Evolutionary conservation across 2,113 vertebrate species (phyloP), one percentile per base, ranked within the genome.

Genomic region (Leucopsar rothschildi): DNA sequence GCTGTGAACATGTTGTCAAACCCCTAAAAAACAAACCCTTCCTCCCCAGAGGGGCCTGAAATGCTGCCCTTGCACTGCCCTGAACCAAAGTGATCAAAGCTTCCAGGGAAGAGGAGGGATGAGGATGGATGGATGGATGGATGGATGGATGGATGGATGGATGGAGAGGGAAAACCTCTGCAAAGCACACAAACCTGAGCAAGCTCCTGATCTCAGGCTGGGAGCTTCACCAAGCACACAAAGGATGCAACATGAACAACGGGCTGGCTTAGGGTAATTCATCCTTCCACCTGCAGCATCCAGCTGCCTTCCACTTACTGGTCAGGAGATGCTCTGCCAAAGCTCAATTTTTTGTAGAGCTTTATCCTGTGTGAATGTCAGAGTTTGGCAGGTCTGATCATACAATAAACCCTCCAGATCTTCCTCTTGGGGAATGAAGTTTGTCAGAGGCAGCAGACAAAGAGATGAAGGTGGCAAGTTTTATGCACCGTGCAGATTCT

Each of bases 1-100:
- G 19, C 1, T 55, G n/a, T 2, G 1, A 82, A 23, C 35, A 1
- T 15, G 1, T 0, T 2, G 45, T 21, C 44, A 52, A 40, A 39
- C 9, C 63, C 59, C 37, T 61, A 20, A 35, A 16, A 52, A 56
- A 11, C 1, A 2, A 83, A 14, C 17, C 37, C 55, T 6, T 2
- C 35, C 25, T 76, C 20, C 40, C 27, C 37, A 47, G 29, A 68
- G 44, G 25, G 59, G 57, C 52, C 47, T 5, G 17, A 16, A 57
- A 24, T 10, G 5, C 1, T 40, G 52, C 52, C 65, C 53, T n/a
- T 55, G 40, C 50, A 15, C 63, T 49, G 24, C 82, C 78, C 69
- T 42, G 70, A 68, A 31, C 15, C 19, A 8, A 53, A 63, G 35
- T 0, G 15, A 71, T 33, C 22, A 18, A 49, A 27, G 25, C 39